Evolutionary conservation across 37 sponge, comb jelly and placozoan genomes (phyloP).

Genomic region (Eunapius fragilis): DNA sequence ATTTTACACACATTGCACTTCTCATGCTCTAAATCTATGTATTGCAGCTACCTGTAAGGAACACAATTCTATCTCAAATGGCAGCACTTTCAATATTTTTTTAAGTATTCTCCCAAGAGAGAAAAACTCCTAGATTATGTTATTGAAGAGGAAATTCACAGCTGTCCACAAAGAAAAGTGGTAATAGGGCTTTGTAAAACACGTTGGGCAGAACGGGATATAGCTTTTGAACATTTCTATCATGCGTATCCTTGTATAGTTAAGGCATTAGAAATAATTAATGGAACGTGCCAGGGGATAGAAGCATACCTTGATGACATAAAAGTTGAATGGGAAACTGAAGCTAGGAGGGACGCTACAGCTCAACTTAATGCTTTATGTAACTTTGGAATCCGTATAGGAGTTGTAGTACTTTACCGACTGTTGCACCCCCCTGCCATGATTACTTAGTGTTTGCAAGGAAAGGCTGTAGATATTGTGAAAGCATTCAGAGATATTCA

Average conservation of each 20-base stretch:
- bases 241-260: not conserved
- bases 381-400: not conserved
- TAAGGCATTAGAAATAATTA: not conserved
- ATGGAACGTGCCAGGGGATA: not conserved
- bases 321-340: not conserved
- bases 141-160: not conserved
- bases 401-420: not conserved
- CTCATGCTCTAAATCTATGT: not conserved
- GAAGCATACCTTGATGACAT: not conserved
- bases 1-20: not conserved
- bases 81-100: not conserved
- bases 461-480: not conserved
- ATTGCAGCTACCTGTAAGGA: not conserved
- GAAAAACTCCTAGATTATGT: not conserved
- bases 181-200: not conserved
- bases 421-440: not conserved
- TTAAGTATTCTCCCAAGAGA: not conserved
- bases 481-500: not conserved
- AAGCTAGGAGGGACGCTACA: not conserved
- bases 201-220: not conserved
- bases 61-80: not conserved
- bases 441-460: not conserved
- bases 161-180: not conserved
- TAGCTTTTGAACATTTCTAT: not conserved
- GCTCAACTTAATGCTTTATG: not conserved